Conservation (phyloP, 2,797 vertebrate genomes). For the Myotis vivesi region DNA sequence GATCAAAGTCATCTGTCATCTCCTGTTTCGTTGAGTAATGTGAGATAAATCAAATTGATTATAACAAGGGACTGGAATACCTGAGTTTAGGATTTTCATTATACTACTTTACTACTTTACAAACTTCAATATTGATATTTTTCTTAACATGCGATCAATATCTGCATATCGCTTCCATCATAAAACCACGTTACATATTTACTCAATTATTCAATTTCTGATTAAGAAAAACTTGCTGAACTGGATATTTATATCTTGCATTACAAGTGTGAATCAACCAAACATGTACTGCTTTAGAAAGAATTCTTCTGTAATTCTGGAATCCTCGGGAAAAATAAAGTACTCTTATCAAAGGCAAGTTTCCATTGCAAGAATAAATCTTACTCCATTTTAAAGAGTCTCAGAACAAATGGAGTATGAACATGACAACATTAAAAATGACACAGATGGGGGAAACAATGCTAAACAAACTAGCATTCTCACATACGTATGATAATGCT, state of each 20-base stretch:
- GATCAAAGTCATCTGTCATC: slow-evolving; percentile 70
- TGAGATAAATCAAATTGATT: background rate
- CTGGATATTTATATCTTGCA: background rate
- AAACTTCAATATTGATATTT: background rate
- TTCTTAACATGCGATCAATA: background rate
- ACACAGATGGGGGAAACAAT: background rate
- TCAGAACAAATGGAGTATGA: background rate
- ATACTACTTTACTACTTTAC: background rate
- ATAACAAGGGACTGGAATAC: background rate
- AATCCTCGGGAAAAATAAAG: background rate
- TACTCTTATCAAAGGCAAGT: background rate
- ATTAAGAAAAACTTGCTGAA: background rate
- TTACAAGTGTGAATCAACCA: slow-evolving; percentile 24
- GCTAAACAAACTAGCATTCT: background rate
- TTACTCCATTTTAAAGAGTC: background rate
- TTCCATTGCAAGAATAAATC: background rate
- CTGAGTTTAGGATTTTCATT: background rate
- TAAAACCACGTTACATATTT: background rate
- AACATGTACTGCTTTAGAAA: background rate
- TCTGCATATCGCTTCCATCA: background rate
- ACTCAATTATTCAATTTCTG: background rate
- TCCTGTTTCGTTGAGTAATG: slow-evolving; percentile 49
- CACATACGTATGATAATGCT: background rate
- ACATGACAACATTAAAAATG: background rate
- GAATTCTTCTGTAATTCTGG: background rate